Conservation (phyloP, 2,888 invertebrate genomes). For the Pseudolycoriella hygida region DNA sequence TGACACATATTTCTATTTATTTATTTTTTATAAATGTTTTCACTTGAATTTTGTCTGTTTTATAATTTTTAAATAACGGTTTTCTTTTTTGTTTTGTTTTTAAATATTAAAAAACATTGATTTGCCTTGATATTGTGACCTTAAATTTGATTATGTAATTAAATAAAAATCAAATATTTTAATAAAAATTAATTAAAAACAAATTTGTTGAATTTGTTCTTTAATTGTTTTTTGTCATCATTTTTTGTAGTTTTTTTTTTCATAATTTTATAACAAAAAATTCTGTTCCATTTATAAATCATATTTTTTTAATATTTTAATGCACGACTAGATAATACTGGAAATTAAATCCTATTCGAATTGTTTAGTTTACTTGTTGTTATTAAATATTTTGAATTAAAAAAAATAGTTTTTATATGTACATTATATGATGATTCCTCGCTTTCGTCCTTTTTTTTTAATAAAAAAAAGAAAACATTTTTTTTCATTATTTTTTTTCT, state of each 20-base stretch:
- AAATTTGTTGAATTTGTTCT: slow-evolving; percentile 6
- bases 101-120: not conserved
- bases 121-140: not conserved
- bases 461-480: no score
- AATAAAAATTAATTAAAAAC: slow-evolving; percentile 8
- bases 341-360: slow-evolving; percentile 7
- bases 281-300: not conserved
- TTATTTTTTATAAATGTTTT: slow-evolving; percentile 2
- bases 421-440: no score
- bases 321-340: slow-evolving; percentile 11
- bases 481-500: no score
- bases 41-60: slow-evolving; percentile 10
- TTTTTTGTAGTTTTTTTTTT: no score
- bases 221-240: not conserved
- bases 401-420: no score
- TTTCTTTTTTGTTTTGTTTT: not conserved
- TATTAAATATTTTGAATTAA: not conserved
- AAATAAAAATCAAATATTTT: not conserved
- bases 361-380: slow-evolving; percentile 5
- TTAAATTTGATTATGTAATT: not conserved
- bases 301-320: slow-evolving; percentile 1
- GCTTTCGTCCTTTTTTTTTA: no score
- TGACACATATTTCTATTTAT: slow-evolving; percentile 8
- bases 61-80: slow-evolving; percentile 3
- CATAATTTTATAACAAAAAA: not conserved